Conservation (phyloP, 2,797 vertebrate species). For the Sebastes kiyomatsui region DNA sequence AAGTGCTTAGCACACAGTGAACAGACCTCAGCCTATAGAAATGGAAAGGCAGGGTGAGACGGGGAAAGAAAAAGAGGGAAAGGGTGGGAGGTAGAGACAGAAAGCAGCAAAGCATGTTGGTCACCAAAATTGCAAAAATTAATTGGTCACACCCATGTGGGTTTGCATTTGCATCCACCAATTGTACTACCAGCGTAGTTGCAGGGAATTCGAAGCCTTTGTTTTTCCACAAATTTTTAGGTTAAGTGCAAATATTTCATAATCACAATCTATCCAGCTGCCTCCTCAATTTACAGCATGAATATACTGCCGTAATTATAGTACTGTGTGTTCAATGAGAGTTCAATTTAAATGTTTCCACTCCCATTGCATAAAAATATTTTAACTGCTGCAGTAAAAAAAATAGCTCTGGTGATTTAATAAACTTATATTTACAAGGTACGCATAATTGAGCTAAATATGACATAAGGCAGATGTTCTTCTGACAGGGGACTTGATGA, state of each 20-base stretch:
- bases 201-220: slow-evolving; percentile 38
- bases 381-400: not conserved
- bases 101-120: slow-evolving; percentile 72
- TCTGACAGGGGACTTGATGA: not conserved
- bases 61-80: slow-evolving; percentile 22
- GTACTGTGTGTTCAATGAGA: not conserved
- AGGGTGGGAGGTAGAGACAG: slow-evolving; percentile 65
- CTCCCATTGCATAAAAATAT: not conserved
- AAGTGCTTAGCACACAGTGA: slow-evolving; percentile 70
- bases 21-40: slow-evolving; percentile 72
- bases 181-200: slow-evolving; percentile 37
- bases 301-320: not conserved
- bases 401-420: not conserved
- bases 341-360: not conserved
- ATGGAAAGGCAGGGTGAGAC: slow-evolving; percentile 45
- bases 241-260: slow-evolving; percentile 16
- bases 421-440: not conserved
- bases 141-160: slow-evolving; percentile 73
- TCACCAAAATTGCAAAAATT: slow-evolving; percentile 77
- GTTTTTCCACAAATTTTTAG: slow-evolving; percentile 24
- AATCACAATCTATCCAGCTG: not conserved
- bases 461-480: not conserved
- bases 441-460: not conserved
- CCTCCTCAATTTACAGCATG: not conserved
- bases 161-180: slow-evolving; percentile 62